phyloP scores from a whole-genome alignment of 2,888 invertebrate genomes.

The Oxycera nigricornis region DNA sequence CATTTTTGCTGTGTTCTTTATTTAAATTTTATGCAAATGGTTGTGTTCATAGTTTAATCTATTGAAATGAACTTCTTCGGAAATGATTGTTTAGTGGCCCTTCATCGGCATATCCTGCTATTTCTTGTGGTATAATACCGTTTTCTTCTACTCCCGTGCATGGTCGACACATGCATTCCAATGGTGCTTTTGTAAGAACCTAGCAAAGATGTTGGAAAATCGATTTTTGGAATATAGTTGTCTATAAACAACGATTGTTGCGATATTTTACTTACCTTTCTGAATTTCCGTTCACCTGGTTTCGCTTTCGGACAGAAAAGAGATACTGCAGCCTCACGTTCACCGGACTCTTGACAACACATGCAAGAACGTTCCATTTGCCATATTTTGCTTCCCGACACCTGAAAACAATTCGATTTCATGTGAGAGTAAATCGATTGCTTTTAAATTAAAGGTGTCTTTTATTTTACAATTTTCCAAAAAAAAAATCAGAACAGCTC shows the following conservation, averaged over 20 bases:
- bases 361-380: constrained; percentile 95
- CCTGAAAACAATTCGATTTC: too few relatives aligned
- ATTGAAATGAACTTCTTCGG: constrained; percentile 71
- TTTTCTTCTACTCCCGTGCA: constrained; percentile 89
- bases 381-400: constrained; percentile 94
- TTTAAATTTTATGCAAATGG: background rate
- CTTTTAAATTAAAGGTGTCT: too few relatives aligned
- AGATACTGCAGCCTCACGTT: constrained; percentile 87
- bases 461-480: too few relatives aligned
- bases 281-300: constrained; percentile 82
- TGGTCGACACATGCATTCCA: constrained; percentile 94
- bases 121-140: constrained; percentile 87
- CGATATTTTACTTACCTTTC: constrained; percentile 68
- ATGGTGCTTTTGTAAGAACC: constrained; percentile 90
- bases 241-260: background rate
- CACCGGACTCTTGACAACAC: constrained; percentile 94
- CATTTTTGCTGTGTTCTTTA: background rate
- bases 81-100: constrained; percentile 82
- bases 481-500: too few relatives aligned
- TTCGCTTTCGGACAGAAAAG: constrained; percentile 89
- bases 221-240: constrained; percentile 40
- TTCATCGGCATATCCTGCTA: constrained; percentile 84
- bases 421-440: too few relatives aligned
- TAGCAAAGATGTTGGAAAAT: constrained; percentile 56
- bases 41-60: constrained; percentile 46